These are phyloP conservation scores for Mesocentrotus franciscanus DNA, from an alignment of 53 echinoderm and acorn worm species.

Conservation along the genomic window DNA sequence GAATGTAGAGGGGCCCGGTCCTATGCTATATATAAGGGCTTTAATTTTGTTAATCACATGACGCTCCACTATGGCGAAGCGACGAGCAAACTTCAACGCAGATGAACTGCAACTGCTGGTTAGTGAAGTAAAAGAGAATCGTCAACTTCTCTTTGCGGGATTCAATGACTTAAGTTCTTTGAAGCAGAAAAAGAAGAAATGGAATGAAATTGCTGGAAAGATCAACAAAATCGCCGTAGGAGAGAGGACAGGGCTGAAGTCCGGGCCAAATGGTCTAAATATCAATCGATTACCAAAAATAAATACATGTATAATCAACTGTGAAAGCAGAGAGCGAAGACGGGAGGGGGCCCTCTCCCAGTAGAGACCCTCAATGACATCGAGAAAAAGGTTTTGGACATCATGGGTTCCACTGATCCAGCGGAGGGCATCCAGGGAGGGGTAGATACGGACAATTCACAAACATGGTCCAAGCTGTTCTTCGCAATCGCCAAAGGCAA, in stretches of 20 bases:
- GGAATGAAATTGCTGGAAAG: background rate
- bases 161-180: background rate
- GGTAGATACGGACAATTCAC: too few species aligned
- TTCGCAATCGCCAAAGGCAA: background rate
- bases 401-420: too few species aligned
- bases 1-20: too few species aligned
- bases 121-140: too few species aligned
- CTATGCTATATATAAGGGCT: too few species aligned
- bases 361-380: background rate
- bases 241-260: background rate
- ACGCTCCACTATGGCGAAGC: too few species aligned
- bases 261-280: background rate
- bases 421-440: background rate
- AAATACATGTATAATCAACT: background rate
- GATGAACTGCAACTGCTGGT: too few species aligned
- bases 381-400: background rate
- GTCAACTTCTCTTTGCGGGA: too few species aligned
- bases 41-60: too few species aligned
- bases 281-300: background rate
- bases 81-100: too few species aligned
- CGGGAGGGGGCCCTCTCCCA: background rate
- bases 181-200: background rate
- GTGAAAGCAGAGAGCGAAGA: background rate
- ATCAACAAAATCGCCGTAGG: background rate
- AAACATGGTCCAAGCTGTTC: too few species aligned